These are phyloP conservation scores for Ceyx margarethae DNA, from an alignment of 2,113 vertebrate species.

Conservation along the genomic window DNA sequence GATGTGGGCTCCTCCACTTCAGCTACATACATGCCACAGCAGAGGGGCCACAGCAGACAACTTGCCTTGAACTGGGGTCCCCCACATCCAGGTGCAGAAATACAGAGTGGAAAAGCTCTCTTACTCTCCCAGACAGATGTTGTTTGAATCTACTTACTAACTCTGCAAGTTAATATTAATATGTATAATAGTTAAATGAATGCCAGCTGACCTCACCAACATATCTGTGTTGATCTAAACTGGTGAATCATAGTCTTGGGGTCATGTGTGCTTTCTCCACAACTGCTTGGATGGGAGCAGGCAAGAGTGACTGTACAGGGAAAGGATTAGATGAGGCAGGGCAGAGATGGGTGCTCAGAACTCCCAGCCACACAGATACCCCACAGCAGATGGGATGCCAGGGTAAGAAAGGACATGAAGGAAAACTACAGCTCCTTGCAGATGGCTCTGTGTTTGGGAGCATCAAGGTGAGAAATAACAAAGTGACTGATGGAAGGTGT, in stretches of 20 bases:
- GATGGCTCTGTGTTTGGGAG: not conserved
- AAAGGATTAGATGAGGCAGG: not conserved
- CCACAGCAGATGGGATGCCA: not conserved
- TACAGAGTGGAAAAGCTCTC: not conserved
- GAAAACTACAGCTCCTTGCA: not conserved
- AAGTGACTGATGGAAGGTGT: not conserved
- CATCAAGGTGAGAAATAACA: not conserved
- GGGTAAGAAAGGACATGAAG: not conserved
- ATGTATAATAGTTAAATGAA: not conserved
- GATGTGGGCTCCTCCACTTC: not conserved
- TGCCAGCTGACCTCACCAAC: not conserved
- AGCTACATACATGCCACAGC: not conserved
- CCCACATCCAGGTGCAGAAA: not conserved
- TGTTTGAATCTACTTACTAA: not conserved
- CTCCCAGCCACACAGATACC: not conserved
- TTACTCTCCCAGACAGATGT: not conserved
- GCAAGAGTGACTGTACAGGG: not conserved
- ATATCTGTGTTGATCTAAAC: not conserved
- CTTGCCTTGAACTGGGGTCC: not conserved
- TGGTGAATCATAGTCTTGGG: not conserved
- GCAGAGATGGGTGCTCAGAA: not conserved
- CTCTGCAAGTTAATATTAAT: not conserved
- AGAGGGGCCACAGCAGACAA: not conserved
- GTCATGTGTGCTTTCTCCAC: not conserved
- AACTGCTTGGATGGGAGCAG: not conserved